Evolutionary conservation across 2,113 vertebrate genomes (phyloP), one percentile per base, ranked within the genome.

Genomic region (Otolemur garnettii): DNA sequence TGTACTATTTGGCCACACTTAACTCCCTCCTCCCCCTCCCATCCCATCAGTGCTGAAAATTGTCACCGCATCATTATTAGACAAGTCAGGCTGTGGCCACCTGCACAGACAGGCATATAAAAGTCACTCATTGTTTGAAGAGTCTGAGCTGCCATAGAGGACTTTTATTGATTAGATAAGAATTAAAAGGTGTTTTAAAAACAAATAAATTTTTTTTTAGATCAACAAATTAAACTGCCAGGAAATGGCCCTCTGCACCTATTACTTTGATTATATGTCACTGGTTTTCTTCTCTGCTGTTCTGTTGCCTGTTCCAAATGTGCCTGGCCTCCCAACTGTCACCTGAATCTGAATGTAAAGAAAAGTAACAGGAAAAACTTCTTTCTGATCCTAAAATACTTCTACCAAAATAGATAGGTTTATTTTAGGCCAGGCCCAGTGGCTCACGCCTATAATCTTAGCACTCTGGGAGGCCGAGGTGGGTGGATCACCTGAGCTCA

Each of bases 151-250:
- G 26, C 96, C 93, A 92, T 91, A 97, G 97, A 96, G 77, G 87
- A 95, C 90, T 96, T 96, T 98, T 97, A 97, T 95, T 96, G 96
- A 95, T 94, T 94, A 97, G 62, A 82, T 71, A 93, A 94, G 89
- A 96, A 97, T 96, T 78, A 80, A 97, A 98, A 97, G 57, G 89
- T 97, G 92, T 97, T 93, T 97, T 92, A 96, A 98, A 97, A 98
- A 90, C 22, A 85, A 81, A 86, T 8, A 33, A 66, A 71, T 71
- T 38, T 3, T 38, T 38, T 22, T 91, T 66, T n/a, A 92, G 28
- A 53, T 68, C 62, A 92, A 62, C 24, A 74, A 97, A 88, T 86
- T 97, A 96, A 96, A 90, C 92, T 93, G 38, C 21, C 77, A 78
- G 82, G 90, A 91, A 97, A 96, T 60, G 50, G 38, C 60, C 90